A percentile compares a stretch with the other conserved stretches of the same genome.
Conservation (phyloP, 53 echinoderm and acorn worm genomes). For the Zoroaster sp. region DNA sequence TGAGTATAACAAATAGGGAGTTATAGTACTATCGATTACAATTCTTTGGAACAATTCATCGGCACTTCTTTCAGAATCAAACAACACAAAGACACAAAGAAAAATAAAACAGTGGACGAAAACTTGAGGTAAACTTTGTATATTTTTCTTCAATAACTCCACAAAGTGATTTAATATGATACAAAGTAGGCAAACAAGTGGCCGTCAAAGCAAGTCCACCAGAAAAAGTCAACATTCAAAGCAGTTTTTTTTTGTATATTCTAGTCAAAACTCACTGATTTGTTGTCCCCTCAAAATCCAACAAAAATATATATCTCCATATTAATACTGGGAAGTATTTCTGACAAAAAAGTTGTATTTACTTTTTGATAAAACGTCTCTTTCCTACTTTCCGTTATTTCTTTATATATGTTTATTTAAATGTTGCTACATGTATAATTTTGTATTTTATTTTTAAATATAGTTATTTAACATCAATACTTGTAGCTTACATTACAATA, state of each 20-base stretch:
- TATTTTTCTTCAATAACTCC: constrained; percentile 53
- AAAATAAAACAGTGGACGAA: background rate
- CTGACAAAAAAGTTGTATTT: constrained; percentile 42
- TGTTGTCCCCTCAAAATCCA: constrained; percentile 34
- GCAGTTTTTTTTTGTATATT: constrained; percentile 12
- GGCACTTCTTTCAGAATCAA: too few species aligned
- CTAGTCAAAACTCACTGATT: constrained; percentile 27
- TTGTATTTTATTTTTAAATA: background rate
- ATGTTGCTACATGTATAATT: constrained; percentile 38
- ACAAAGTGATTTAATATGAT: constrained; percentile 57
- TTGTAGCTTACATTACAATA: constrained; percentile 47
- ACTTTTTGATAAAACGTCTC: constrained; percentile 20
- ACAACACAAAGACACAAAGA: background rate
- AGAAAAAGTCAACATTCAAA: constrained; percentile 56
- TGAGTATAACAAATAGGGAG: too few species aligned
- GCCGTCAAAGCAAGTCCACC: background rate
- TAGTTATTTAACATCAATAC: constrained; percentile 27
- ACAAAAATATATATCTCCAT: constrained; percentile 59
- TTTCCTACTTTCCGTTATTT: background rate
- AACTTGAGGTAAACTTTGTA: constrained; percentile 42
- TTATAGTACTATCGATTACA: too few species aligned
- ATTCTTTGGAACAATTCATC: too few species aligned
- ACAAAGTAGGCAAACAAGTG: constrained; percentile 60
- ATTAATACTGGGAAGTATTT: constrained; percentile 55
- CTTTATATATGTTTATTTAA: constrained; percentile 1